These are phyloP conservation scores for Poeciliopsis turrubarensis DNA, from an alignment of 2,113 vertebrate species.

Conservation along the genomic window DNA sequence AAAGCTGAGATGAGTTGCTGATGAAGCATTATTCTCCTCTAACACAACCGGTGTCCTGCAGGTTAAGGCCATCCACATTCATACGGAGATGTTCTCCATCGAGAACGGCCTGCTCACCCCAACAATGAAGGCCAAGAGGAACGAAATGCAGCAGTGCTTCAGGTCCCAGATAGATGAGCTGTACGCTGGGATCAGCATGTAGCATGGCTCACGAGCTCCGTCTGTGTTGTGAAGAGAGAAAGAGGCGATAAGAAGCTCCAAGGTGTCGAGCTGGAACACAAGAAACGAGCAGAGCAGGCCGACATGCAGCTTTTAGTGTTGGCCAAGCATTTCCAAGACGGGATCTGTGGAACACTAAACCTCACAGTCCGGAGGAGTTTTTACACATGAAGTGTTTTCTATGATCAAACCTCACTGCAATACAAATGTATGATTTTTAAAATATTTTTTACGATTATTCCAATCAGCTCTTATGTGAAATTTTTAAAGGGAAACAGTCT, in stretches of 20 bases:
- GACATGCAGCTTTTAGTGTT: background rate
- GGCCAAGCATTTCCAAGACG: background rate
- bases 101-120: slow-evolving; percentile 93
- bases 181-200: slow-evolving; percentile 87
- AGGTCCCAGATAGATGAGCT: slow-evolving; percentile 87
- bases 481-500: background rate
- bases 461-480: background rate
- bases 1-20: background rate
- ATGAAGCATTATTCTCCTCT: background rate
- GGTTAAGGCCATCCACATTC: slow-evolving; percentile 87
- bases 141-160: slow-evolving; percentile 86
- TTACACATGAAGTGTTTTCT: background rate
- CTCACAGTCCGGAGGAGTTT: background rate
- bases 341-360: background rate
- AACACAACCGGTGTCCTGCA: slow-evolving; percentile 58
- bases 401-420: background rate
- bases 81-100: slow-evolving; percentile 88
- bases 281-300: background rate
- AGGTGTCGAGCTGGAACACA: background rate
- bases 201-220: background rate
- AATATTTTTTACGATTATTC: background rate
- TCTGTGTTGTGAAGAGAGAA: background rate
- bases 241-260: background rate
- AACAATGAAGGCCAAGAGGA: slow-evolving; percentile 92
- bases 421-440: background rate